Percentiles rank a stretch among this genome's conserved stretches.
phyloP scores from a whole-genome alignment of 2,797 vertebrate species.

The Diceros bicornis region DNA sequence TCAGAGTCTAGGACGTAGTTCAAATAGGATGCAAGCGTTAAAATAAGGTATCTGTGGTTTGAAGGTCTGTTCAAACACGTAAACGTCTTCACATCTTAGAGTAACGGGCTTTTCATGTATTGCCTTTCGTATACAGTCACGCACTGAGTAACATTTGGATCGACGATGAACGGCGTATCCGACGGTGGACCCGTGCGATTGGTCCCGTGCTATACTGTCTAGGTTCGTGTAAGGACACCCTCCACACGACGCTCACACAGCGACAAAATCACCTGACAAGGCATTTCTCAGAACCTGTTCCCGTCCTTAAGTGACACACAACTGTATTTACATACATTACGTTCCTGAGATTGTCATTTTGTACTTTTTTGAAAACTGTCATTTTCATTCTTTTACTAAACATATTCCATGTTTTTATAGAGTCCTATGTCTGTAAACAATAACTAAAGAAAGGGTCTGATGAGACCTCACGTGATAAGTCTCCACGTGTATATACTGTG shows the following conservation, averaged over 20 bases:
- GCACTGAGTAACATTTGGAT: too few relatives aligned
- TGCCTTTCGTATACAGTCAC: not conserved
- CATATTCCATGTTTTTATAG: not conserved
- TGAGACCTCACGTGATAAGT: not conserved
- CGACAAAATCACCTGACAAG: too few relatives aligned
- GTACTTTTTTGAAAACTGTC: not conserved
- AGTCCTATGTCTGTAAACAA: not conserved
- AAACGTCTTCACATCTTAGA: not conserved
- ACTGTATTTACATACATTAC: not conserved
- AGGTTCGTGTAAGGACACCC: too few relatives aligned
- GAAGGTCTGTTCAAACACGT: not conserved
- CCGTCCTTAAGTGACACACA: too few relatives aligned
- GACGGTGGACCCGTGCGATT: too few relatives aligned
- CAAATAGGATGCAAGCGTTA: not conserved
- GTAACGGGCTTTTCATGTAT: not conserved
- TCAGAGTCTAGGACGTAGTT: not conserved
- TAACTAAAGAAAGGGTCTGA: not conserved
- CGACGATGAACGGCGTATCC: too few relatives aligned
- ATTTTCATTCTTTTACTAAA: not conserved
- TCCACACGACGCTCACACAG: too few relatives aligned
- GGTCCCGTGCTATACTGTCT: too few relatives aligned
- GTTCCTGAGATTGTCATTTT: not conserved
- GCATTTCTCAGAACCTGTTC: too few relatives aligned
- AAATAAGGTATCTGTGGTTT: not conserved
- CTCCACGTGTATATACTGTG: too few relatives aligned